These are phyloP conservation scores for Alosa sapidissima DNA, from an alignment of 2,797 vertebrate species.

Conservation along the genomic window DNA sequence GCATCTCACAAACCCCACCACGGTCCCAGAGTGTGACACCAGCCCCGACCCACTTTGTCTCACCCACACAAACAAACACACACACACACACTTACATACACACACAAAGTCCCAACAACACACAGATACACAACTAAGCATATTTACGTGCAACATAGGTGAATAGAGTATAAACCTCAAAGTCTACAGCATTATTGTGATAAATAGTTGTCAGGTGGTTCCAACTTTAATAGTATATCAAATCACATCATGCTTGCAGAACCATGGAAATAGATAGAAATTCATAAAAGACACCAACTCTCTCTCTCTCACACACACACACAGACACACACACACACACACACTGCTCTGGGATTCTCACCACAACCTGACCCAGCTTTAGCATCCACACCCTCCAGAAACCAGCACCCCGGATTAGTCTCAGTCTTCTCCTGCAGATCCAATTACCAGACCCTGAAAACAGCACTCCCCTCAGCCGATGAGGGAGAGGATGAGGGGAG, in stretches of 20 bases:
- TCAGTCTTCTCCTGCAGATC: conserved; percentile 9
- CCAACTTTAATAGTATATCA: background rate
- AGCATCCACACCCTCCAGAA: background rate
- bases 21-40: conserved; percentile 46
- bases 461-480: conserved; percentile 16
- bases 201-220: background rate
- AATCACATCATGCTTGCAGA: background rate
- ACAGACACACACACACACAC: background rate
- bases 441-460: conserved; percentile 22
- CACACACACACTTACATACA: background rate
- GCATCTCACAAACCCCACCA: background rate
- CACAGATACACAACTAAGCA: background rate
- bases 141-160: background rate
- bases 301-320: background rate
- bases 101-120: conserved; percentile 4
- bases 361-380: background rate
- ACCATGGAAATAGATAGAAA: background rate
- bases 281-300: background rate
- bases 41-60: conserved; percentile 17
- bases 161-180: background rate
- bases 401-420: conserved; percentile 11
- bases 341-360: background rate
- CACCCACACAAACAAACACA: conserved; percentile 1
- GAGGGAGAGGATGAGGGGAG: conserved; percentile 5
- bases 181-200: background rate